These are phyloP conservation scores for Diplosoma virens DNA, from an alignment of 23 tunicate genomes.

Conservation along the genomic window DNA sequence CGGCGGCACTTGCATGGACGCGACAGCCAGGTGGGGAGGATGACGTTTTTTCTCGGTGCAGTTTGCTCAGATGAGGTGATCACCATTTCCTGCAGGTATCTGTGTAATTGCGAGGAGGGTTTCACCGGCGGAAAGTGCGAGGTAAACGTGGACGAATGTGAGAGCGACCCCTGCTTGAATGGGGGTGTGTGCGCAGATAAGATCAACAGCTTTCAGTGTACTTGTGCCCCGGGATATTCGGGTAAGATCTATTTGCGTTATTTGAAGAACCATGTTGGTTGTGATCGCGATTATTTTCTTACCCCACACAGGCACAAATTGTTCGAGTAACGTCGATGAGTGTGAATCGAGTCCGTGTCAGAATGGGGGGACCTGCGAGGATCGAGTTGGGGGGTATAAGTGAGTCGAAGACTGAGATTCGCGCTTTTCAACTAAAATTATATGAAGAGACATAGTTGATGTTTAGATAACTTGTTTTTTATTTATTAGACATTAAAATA, in stretches of 20 bases:
- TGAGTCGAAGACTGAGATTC: neutral
- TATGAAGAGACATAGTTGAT: too few relatives aligned
- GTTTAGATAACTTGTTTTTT: too few relatives aligned
- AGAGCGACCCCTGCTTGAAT: slow-evolving; percentile 18
- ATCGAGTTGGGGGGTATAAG: slow-evolving; percentile 27
- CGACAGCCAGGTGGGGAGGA: slow-evolving; percentile 10
- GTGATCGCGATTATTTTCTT: neutral
- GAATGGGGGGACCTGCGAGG: slow-evolving; percentile 44
- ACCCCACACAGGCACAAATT: neutral
- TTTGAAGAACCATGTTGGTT: too few relatives aligned
- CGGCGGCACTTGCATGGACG: slow-evolving; percentile 28
- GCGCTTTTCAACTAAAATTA: neutral
- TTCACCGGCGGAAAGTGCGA: slow-evolving; percentile 45
- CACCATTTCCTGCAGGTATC: too few relatives aligned
- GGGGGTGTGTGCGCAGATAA: slow-evolving; percentile 27
- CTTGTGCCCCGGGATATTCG: too few relatives aligned
- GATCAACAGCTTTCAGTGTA: too few relatives aligned
- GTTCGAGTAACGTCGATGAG: neutral
- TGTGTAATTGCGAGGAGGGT: slow-evolving; percentile 46
- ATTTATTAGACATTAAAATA: too few relatives aligned
- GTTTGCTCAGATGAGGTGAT: too few relatives aligned
- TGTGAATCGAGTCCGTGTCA: slow-evolving; percentile 60
- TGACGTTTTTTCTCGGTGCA: too few relatives aligned
- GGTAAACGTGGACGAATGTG: slow-evolving; percentile 27
- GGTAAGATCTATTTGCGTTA: too few relatives aligned